Evolutionary conservation across 2,113 vertebrate genomes (phyloP).

Genomic region (Collichthys lucidus): DNA sequence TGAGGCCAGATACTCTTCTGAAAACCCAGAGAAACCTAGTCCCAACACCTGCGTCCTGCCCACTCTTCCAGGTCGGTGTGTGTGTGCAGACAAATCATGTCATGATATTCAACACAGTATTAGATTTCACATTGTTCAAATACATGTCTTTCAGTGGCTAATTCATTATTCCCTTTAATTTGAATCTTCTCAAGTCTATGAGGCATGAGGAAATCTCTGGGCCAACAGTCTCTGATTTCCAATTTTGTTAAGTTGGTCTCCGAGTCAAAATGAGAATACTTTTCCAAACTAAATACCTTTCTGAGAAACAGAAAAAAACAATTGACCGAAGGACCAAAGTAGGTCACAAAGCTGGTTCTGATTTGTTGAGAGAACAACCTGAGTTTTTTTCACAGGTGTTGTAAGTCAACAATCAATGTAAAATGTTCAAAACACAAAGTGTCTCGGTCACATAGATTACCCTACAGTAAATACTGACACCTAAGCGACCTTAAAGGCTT

Average conservation of each 20-base stretch:
- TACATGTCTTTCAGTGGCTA: not conserved
- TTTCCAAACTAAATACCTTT: not conserved
- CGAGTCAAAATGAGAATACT: not conserved
- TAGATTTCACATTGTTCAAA: conserved; percentile 37
- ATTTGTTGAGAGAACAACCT: not conserved
- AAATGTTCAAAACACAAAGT: not conserved
- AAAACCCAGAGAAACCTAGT: conserved; percentile 67
- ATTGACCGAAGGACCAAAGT: too few relatives aligned
- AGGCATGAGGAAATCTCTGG: not conserved
- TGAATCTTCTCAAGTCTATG: not conserved
- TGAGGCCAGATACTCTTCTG: conserved; percentile 88
- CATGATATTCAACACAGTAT: not conserved
- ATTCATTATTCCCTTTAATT: not conserved
- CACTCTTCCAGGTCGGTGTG: conserved; percentile 87
- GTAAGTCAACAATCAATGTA: not conserved
- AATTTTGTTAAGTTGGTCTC: not conserved
- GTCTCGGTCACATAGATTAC: not conserved
- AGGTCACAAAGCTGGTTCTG: too few relatives aligned
- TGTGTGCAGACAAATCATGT: not conserved
- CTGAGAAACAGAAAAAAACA: not conserved
- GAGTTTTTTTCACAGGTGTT: not conserved
- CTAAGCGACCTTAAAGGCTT: not conserved
- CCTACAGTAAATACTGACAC: not conserved
- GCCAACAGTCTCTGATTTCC: conserved; percentile 1
- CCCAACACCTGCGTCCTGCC: conserved; percentile 87